Evolutionary conservation across 2,797 vertebrate genomes (phyloP).

Genomic region (Enteromius radiatus): DNA sequence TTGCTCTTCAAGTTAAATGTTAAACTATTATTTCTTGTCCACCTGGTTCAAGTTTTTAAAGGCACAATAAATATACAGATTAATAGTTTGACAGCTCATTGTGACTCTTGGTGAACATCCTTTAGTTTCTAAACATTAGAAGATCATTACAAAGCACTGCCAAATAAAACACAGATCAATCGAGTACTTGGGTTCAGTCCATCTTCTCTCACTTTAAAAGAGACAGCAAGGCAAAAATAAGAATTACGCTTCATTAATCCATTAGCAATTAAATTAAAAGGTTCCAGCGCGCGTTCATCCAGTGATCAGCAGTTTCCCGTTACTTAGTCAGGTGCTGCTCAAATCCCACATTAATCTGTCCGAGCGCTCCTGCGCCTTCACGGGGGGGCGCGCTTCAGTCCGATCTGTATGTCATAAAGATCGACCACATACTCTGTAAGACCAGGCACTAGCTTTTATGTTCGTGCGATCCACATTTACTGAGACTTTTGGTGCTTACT

Average conservation of each 20-base stretch:
- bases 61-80: background rate
- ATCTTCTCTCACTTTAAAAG: background rate
- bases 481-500: background rate
- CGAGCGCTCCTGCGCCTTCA: constrained; percentile 6
- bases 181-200: background rate
- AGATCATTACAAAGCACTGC: background rate
- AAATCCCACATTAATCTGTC: constrained; percentile 73
- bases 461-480: background rate
- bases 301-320: constrained; percentile 50
- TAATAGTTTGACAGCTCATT: constrained; percentile 12
- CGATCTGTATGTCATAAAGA: constrained; percentile 25
- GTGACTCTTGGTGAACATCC: constrained; percentile 5
- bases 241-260: constrained; percentile 40
- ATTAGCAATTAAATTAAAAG: constrained; percentile 40
- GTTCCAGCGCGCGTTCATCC: constrained; percentile 8
- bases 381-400: constrained; percentile 14
- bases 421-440: background rate
- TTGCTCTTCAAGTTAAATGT: constrained; percentile 3
- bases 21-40: background rate
- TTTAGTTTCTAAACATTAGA: constrained; percentile 1
- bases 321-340: constrained; percentile 57
- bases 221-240: constrained; percentile 4
- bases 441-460: background rate
- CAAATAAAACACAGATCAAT: constrained; percentile 6
- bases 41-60: no score